Evolutionary conservation across 2,113 vertebrate genomes (phyloP).

Genomic region (Irena cyanogastra): DNA sequence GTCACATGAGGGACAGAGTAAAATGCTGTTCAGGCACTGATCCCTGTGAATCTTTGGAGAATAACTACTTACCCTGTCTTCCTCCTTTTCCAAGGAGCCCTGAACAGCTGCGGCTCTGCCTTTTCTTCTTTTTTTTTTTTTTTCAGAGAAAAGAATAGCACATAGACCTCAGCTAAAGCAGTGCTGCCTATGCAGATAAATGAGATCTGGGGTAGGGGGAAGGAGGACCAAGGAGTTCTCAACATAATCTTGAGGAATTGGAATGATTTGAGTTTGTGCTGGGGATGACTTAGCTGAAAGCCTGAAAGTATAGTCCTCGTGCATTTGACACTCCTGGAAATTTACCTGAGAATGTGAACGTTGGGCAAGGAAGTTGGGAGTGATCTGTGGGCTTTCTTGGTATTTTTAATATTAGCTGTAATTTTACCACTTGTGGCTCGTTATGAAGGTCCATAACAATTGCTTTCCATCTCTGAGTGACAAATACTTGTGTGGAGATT

Average conservation of each 20-base stretch:
- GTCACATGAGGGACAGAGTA: constrained; percentile 71
- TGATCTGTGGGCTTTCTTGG: not conserved
- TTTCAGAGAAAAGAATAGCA: not conserved
- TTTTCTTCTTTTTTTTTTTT: not conserved
- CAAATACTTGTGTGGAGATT: constrained; percentile 28
- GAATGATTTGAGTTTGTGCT: not conserved
- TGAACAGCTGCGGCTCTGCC: constrained; percentile 7
- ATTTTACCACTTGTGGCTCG: fast-evolving
- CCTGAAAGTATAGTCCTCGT: not conserved
- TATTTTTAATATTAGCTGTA: not conserved
- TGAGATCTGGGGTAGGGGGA: not conserved
- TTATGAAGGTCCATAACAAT: not conserved
- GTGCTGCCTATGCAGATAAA: not conserved
- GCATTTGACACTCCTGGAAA: not conserved
- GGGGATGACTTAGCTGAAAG: not conserved
- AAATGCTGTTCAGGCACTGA: constrained; percentile 54
- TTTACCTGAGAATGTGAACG: not conserved
- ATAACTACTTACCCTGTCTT: constrained; percentile 34
- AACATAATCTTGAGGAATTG: not conserved
- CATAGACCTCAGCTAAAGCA: not conserved
- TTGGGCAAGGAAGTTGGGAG: not conserved
- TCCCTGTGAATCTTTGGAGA: constrained; percentile 34
- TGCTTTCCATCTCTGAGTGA: not conserved
- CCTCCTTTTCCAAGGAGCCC: not conserved
- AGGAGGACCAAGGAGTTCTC: not conserved